Evolutionary conservation across 1,140 invertebrate species (phyloP).

Genomic region (Geopemphigus sp.): DNA sequence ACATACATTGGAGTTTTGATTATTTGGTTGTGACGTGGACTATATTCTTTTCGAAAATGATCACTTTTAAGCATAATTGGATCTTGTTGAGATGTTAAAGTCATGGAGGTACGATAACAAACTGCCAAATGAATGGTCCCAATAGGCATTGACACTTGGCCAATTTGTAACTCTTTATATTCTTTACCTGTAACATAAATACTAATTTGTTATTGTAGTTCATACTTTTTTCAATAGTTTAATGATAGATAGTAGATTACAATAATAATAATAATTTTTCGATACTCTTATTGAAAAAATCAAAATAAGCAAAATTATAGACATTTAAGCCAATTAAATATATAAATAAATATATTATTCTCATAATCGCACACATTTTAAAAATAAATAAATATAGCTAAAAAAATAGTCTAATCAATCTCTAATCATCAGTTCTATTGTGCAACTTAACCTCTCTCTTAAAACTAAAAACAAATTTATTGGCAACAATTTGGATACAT

Average conservation of each 20-base stretch:
- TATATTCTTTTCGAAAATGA: slow-evolving; percentile 78
- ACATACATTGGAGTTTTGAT: slow-evolving; percentile 60
- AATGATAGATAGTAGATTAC: neutral
- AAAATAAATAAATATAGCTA: slow-evolving; percentile 3
- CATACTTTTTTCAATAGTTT: slow-evolving; percentile 19
- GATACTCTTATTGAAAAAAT: neutral
- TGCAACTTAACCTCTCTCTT: slow-evolving; percentile 27
- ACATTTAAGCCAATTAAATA: neutral
- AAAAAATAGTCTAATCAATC: neutral
- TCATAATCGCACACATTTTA: neutral
- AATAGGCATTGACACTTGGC: slow-evolving; percentile 76
- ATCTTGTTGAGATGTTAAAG: slow-evolving; percentile 77
- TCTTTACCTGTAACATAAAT: slow-evolving; percentile 61
- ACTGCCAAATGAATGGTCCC: slow-evolving; percentile 77
- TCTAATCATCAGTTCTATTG: slow-evolving; percentile 1
- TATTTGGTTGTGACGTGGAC: slow-evolving; percentile 59
- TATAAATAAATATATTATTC: neutral
- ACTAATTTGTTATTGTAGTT: slow-evolving; percentile 25
- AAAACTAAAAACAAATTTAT: slow-evolving; percentile 43
- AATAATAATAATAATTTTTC: neutral
- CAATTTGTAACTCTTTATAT: slow-evolving; percentile 75
- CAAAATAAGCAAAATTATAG: neutral
- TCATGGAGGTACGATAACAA: slow-evolving; percentile 83
- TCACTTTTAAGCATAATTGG: slow-evolving; percentile 85
- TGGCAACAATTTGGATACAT: slow-evolving; percentile 34